phyloP scores from a whole-genome alignment of 2,113 vertebrate species.

The Phaethornis superciliosus region DNA sequence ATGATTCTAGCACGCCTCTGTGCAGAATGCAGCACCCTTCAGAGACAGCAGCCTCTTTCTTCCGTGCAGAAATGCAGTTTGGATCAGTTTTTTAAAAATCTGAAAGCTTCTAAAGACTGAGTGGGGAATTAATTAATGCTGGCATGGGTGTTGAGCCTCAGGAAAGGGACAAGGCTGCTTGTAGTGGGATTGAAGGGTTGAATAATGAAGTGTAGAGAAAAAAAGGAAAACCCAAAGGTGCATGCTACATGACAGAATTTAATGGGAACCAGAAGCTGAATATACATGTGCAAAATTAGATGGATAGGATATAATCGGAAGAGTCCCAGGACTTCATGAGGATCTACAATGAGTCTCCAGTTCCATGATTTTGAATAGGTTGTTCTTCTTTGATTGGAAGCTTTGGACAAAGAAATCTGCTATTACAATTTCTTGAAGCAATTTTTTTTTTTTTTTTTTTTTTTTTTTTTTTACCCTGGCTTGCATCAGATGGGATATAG shows the following conservation, averaged over 20 bases:
- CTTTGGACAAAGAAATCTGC: background rate
- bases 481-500: background rate
- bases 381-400: background rate
- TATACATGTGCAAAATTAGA: background rate
- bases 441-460: background rate
- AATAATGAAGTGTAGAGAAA: background rate
- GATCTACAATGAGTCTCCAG: background rate
- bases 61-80: background rate
- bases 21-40: no score
- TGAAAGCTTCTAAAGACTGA: fast-evolving
- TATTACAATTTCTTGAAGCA: background rate
- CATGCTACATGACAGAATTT: conserved; percentile 35
- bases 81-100: background rate
- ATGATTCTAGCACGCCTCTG: background rate
- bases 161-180: background rate
- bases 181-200: background rate
- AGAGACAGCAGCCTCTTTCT: background rate
- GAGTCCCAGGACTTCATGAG: background rate
- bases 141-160: background rate
- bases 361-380: background rate
- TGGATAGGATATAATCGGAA: background rate
- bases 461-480: background rate
- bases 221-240: background rate
- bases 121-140: no score
- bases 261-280: conserved; percentile 25